Evolutionary conservation across 2,888 invertebrate species (phyloP).

Genomic region (Dorcus parallelipipedus): DNA sequence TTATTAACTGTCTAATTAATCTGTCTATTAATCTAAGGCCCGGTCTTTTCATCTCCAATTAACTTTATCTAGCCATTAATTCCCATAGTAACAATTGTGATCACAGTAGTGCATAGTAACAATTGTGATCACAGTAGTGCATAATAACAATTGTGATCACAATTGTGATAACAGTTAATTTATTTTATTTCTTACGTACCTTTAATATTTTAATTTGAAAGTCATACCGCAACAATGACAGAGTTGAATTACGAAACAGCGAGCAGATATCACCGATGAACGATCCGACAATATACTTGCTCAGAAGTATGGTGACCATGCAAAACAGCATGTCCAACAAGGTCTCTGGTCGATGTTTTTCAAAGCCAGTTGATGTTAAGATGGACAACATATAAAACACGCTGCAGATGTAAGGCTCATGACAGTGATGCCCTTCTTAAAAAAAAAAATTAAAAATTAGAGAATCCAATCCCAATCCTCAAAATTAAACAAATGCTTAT

Average conservation of each 20-base stretch:
- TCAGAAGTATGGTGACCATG: conserved; percentile 10
- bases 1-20: no score
- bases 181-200: conserved; percentile 2
- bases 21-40: neutral
- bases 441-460: neutral
- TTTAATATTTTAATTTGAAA: conserved; percentile 18
- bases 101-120: no score
- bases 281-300: conserved; percentile 17
- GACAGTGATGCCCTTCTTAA: conserved; percentile 7
- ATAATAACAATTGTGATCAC: no score
- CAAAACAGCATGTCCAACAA: conserved; percentile 17
- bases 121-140: no score
- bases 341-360: conserved; percentile 17
- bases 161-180: no score
- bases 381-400: conserved; percentile 21
- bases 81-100: no score
- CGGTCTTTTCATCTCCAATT: no score
- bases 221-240: conserved; percentile 21
- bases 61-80: no score
- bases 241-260: conserved; percentile 21
- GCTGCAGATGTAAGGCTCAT: conserved; percentile 19
- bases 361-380: conserved; percentile 20
- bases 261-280: conserved; percentile 26
- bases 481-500: neutral
- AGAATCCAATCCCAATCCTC: no score